Evolutionary conservation across 2,113 vertebrate species (phyloP).

Genomic region (Mus spicilegus): DNA sequence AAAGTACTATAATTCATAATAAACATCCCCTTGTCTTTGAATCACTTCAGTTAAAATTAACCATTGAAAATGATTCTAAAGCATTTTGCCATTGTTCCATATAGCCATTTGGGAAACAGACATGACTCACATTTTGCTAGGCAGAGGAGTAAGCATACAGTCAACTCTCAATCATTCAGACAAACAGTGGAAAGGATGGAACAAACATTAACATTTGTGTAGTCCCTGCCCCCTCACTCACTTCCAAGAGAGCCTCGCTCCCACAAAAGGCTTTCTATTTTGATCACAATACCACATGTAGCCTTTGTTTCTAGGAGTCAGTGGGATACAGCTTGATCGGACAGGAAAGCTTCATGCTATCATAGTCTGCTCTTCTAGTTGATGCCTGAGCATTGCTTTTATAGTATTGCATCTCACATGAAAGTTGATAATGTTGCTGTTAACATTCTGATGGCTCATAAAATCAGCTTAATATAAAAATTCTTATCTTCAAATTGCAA

Average conservation of each 20-base stretch:
- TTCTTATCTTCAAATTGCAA: slow-evolving; percentile 55
- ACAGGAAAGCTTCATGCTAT: slow-evolving; percentile 12
- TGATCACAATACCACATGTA: background rate
- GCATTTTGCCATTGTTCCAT: slow-evolving; percentile 47
- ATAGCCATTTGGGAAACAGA: slow-evolving; percentile 49
- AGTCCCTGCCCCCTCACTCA: slow-evolving; percentile 14
- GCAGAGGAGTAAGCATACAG: slow-evolving; percentile 72
- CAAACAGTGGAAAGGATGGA: slow-evolving; percentile 77
- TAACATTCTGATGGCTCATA: slow-evolving; percentile 50
- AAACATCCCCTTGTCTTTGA: slow-evolving; percentile 51
- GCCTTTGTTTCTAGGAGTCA: background rate
- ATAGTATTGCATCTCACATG: slow-evolving; percentile 40
- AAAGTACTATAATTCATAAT: slow-evolving; percentile 30
- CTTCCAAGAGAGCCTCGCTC: slow-evolving; percentile 10
- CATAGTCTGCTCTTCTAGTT: slow-evolving; percentile 24
- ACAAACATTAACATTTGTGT: slow-evolving; percentile 55
- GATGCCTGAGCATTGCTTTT: slow-evolving; percentile 32
- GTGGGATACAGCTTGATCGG: slow-evolving; percentile 25
- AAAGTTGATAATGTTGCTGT: slow-evolving; percentile 52
- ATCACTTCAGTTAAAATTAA: slow-evolving; percentile 66
- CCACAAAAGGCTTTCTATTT: background rate
- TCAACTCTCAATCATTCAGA: slow-evolving; percentile 80
- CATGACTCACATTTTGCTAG: slow-evolving; percentile 36
- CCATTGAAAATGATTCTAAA: slow-evolving; percentile 42
- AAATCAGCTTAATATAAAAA: slow-evolving; percentile 66